Conservation (phyloP, 1,140 invertebrate genomes). For the Drosophila equinoxialis region DNA sequence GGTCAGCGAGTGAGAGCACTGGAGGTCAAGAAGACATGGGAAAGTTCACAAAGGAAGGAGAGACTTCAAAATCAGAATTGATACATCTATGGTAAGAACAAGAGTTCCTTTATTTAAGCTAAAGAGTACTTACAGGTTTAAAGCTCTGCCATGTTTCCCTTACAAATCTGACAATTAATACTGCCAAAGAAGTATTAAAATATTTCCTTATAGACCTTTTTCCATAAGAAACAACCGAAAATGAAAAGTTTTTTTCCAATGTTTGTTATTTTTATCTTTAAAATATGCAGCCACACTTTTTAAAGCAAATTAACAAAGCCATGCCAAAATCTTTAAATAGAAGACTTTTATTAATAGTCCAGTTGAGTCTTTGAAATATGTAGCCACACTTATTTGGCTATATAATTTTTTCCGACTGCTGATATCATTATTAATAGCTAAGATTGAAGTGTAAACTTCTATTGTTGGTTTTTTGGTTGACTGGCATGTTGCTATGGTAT, state of each 20-base stretch:
- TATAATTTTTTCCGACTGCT: too few species aligned
- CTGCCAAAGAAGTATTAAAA: not conserved
- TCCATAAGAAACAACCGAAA: too few species aligned
- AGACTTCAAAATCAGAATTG: not conserved
- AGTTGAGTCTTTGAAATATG: too few species aligned
- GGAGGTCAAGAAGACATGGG: constrained; percentile 10
- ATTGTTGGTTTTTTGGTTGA: not conserved
- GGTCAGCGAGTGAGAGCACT: not conserved
- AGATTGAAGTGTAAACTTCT: too few species aligned
- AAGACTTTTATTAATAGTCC: too few species aligned
- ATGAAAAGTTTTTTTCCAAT: too few species aligned
- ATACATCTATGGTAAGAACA: not conserved
- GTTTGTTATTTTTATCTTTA: not conserved
- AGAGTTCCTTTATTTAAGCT: not conserved
- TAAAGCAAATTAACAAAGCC: too few species aligned
- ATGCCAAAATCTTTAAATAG: too few species aligned
- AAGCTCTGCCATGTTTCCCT: not conserved
- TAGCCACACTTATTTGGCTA: too few species aligned
- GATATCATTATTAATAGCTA: too few species aligned
- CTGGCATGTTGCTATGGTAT: not conserved
- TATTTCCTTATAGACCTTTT: too few species aligned
- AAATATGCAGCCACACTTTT: constrained; percentile 1
- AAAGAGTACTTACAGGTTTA: not conserved
- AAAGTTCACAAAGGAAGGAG: constrained; percentile 1
- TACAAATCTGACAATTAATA: not conserved